Evolutionary conservation across 64 coral and sea anemone species (phyloP), one percentile per base, ranked within the genome.

Genomic region (Montipora efflorescens): DNA sequence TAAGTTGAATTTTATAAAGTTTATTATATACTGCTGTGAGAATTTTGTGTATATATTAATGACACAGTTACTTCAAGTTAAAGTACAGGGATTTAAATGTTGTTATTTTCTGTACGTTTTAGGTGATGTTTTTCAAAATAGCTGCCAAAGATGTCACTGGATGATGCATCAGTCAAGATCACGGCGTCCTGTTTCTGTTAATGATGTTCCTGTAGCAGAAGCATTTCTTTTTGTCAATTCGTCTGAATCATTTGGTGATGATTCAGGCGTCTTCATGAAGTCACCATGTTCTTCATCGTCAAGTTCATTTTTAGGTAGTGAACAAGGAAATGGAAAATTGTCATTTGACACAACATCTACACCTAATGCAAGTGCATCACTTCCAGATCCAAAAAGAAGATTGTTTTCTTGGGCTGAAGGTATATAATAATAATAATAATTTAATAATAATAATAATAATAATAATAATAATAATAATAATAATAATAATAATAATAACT

Each of bases 181-280:
- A 48, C 46, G 82, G 16, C 66, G 82, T 21, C 82, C 82, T 3
- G 16, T 86, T 13, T 86, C 82, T 71, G 16, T 86, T 7, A 18
- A 86, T 86, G 82, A 86, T 22, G n/a, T n/a, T 71, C 62, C 15
- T 21, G 45, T 71, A 3, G 82, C 82, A 13, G 82, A 86, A 86
- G 44, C 18, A 2, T 71, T 48, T 12, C 71, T 86, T 49, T 14
- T 5, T 6, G 19, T 20, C 0, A 12, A 47, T 69, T 14, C 64
- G 14, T 18, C 76, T 82, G 51, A 82, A 64, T 82, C 55, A 45
- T 62, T 16, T 47, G 23, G 25, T 64, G 5, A 46, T 4, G 13
- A 86, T 15, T 72, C 64, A 21, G 66, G 64, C 12, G 28, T 86
- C 12, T 86, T 86, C 9, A 18, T 21, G 9, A 3, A 45, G 3